Conservation (phyloP, 2,888 invertebrate genomes). For the Hetaerina titia region DNA sequence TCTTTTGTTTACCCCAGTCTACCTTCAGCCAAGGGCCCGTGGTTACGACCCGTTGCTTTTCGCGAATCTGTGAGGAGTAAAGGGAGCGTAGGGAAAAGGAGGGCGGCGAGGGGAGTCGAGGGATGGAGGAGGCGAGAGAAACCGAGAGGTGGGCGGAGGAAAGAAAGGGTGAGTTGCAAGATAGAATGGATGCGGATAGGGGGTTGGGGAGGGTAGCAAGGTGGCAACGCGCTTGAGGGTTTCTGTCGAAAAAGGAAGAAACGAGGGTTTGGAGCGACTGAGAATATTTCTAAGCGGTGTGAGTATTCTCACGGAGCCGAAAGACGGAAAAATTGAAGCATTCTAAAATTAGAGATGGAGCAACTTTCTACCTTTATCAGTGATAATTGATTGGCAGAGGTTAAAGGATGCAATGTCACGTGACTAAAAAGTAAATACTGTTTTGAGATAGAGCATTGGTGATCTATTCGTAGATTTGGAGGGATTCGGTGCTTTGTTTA, state of each 20-base stretch:
- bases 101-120: not conserved
- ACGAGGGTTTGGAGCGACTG: not conserved
- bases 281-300: not conserved
- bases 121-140: not conserved
- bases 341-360: not conserved
- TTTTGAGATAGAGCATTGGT: no score
- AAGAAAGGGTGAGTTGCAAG: constrained; percentile 42
- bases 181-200: constrained; percentile 1
- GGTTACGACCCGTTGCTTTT: constrained; percentile 66
- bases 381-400: not conserved
- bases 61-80: constrained; percentile 60
- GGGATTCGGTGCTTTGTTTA: no score
- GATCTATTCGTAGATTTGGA: no score
- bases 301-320: not conserved
- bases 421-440: not conserved
- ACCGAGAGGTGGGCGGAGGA: not conserved
- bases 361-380: not conserved
- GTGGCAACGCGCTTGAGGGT: not conserved
- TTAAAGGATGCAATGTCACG: not conserved
- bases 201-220: not conserved
- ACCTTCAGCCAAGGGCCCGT: constrained; percentile 62
- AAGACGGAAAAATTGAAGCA: not conserved
- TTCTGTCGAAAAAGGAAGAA: not conserved
- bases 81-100: not conserved
- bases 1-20: constrained; percentile 64